phyloP scores from a whole-genome alignment of 2,113 vertebrate genomes.

The Hypanus sabinus region DNA sequence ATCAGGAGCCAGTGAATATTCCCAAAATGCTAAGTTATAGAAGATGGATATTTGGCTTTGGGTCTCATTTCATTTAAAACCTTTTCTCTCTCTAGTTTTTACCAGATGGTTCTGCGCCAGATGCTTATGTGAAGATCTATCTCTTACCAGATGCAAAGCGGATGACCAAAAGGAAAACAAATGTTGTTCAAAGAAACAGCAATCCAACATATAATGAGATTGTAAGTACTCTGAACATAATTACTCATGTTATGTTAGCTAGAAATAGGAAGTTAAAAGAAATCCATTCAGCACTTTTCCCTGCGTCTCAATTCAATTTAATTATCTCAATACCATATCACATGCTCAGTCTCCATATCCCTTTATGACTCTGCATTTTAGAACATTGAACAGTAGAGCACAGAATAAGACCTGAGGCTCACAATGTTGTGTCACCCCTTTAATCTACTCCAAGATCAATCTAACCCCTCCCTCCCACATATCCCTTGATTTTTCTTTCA shows the following conservation, averaged over 20 bases:
- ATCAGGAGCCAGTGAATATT: neutral
- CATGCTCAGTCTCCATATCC: no score
- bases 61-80: conserved; percentile 15
- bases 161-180: conserved; percentile 67
- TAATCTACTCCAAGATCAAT: no score
- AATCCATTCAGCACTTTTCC: no score
- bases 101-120: conserved; percentile 69
- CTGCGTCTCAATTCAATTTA: no score
- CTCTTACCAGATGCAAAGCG: conserved; percentile 64
- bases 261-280: no score
- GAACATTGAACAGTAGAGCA: no score
- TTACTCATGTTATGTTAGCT: neutral
- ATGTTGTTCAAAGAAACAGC: conserved; percentile 65
- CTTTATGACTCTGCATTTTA: no score
- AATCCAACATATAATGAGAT: conserved; percentile 81
- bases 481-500: no score
- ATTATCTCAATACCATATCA: no score
- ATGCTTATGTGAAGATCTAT: conserved; percentile 66
- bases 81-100: conserved; percentile 54
- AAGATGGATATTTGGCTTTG: neutral
- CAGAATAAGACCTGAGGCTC: no score
- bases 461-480: no score
- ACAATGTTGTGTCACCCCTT: no score
- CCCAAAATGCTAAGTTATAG: neutral
- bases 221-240: conserved; percentile 54